Conservation (phyloP, 2,113 vertebrate species). For the Taurulus bubalis region DNA sequence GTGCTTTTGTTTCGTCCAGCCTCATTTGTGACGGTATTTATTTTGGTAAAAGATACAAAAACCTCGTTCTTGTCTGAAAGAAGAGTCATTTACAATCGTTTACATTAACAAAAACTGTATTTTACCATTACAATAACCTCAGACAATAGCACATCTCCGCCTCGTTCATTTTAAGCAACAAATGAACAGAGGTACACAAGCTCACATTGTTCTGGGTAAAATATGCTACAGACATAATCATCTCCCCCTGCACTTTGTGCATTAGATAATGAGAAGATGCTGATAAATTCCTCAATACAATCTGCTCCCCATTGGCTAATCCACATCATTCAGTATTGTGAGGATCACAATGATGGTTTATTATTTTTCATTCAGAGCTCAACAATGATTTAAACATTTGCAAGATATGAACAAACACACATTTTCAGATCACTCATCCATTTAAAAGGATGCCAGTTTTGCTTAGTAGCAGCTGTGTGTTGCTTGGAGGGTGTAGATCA, state of each 20-base stretch:
- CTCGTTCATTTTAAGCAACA: slow-evolving; percentile 66
- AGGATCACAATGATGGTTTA: slow-evolving; percentile 76
- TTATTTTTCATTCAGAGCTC: slow-evolving; percentile 76
- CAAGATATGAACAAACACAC: slow-evolving; percentile 60
- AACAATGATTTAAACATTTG: slow-evolving; percentile 68
- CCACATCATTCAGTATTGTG: slow-evolving; percentile 74
- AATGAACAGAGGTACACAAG: slow-evolving; percentile 59
- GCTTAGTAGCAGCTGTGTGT: slow-evolving; percentile 51
- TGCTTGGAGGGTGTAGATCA: slow-evolving; percentile 35
- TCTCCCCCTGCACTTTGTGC: slow-evolving; percentile 61
- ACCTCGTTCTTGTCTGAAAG: slow-evolving; percentile 69
- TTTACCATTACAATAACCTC: slow-evolving; percentile 83
- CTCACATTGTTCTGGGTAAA: slow-evolving; percentile 74
- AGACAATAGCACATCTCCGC: slow-evolving; percentile 75
- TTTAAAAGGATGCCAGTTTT: slow-evolving; percentile 66
- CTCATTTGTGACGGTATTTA: slow-evolving; percentile 81
- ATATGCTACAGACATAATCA: slow-evolving; percentile 62
- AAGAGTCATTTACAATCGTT: slow-evolving; percentile 80
- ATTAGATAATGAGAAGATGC: slow-evolving; percentile 81
- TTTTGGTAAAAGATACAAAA: slow-evolving; percentile 70
- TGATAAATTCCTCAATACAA: slow-evolving; percentile 77
- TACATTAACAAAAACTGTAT: slow-evolving; percentile 79
- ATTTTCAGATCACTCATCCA: slow-evolving; percentile 69
- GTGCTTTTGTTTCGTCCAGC: slow-evolving; percentile 74
- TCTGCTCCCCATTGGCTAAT: slow-evolving; percentile 74